phyloP scores from a whole-genome alignment of 1,140 invertebrate genomes.

The Gryllus bimaculatus region DNA sequence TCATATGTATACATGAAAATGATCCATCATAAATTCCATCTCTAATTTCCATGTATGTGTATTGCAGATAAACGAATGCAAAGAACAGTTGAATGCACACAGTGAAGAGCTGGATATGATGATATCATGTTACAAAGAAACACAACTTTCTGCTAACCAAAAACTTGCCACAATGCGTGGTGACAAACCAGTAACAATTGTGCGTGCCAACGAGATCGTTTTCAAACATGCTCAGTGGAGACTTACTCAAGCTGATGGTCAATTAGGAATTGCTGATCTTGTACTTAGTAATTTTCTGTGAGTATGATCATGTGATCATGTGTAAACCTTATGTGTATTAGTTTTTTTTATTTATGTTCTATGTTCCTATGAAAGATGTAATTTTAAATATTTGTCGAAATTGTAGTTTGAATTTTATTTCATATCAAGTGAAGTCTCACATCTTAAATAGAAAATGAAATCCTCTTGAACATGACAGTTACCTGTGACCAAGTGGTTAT shows the following conservation, averaged over 20 bases:
- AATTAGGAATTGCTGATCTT: constrained; percentile 92
- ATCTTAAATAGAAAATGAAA: too few species aligned
- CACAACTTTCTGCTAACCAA: constrained; percentile 54
- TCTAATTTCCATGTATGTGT: neutral
- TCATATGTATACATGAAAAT: too few species aligned
- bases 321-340: too few species aligned
- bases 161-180: constrained; percentile 41
- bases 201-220: constrained; percentile 91
- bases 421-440: too few species aligned
- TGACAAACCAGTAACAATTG: constrained; percentile 62
- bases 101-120: constrained; percentile 92
- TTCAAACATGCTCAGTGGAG: constrained; percentile 99
- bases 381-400: too few species aligned
- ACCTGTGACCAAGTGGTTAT: too few species aligned
- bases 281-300: constrained; percentile 91
- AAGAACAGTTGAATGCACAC: constrained; percentile 72
- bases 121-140: constrained; percentile 81
- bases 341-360: too few species aligned
- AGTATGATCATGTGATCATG: constrained; percentile 29
- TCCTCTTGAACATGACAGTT: too few species aligned
- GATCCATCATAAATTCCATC: neutral
- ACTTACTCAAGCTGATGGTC: constrained; percentile 93
- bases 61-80: constrained; percentile 72
- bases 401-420: too few species aligned
- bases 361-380: too few species aligned